phyloP scores from a whole-genome alignment of 2,113 vertebrate genomes.

The Nymphicus hollandicus region DNA sequence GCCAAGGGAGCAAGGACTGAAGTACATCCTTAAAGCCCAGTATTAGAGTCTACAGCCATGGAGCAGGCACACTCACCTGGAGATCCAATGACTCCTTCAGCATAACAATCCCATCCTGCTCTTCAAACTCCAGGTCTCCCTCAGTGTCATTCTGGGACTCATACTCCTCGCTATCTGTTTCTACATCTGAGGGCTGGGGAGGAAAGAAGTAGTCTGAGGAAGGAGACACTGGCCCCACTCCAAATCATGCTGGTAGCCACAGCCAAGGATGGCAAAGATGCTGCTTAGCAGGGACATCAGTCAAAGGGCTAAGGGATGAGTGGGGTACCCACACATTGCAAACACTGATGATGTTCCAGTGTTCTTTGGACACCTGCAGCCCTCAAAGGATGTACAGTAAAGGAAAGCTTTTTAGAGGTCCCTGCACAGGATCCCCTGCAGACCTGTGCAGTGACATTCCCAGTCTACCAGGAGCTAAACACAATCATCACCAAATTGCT shows the following conservation, averaged over 20 bases:
- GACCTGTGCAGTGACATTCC: no score
- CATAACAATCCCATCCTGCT: not conserved
- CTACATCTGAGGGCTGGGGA: conserved; percentile 63
- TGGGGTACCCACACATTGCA: not conserved
- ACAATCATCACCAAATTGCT: rapidly evolving
- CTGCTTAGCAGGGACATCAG: not conserved
- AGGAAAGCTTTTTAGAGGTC: not conserved
- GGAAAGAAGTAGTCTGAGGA: not conserved
- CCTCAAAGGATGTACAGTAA: rapidly evolving
- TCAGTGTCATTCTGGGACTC: conserved; percentile 76
- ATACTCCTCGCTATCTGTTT: conserved; percentile 80
- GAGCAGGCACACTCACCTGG: not conserved
- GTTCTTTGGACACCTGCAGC: not conserved
- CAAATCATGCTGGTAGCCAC: rapidly evolving
- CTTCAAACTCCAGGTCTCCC: conserved; percentile 75
- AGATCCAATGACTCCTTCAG: conserved; percentile 1
- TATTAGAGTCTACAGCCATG: rapidly evolving
- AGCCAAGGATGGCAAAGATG: not conserved
- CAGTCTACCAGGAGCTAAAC: no score
- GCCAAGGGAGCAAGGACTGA: not conserved
- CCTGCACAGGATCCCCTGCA: not conserved
- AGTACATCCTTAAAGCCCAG: not conserved
- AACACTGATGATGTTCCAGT: rapidly evolving
- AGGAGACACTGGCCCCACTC: not conserved
- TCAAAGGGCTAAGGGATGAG: not conserved